phyloP scores from a whole-genome alignment of 1,140 invertebrate genomes.

The Meteorus sp. region DNA sequence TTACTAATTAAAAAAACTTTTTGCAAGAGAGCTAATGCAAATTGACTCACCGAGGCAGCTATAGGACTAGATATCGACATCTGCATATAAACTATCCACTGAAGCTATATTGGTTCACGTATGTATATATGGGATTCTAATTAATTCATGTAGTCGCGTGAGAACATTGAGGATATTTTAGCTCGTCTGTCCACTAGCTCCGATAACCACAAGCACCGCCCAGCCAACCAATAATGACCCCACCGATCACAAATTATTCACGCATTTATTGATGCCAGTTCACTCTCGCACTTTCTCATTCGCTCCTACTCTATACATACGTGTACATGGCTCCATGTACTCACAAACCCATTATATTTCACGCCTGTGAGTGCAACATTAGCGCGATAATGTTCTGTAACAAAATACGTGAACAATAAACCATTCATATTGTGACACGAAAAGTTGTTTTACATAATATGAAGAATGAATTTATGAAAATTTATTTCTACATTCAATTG shows the following conservation, averaged over 20 bases:
- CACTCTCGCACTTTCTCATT: not conserved
- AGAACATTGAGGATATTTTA: slow-evolving; percentile 9
- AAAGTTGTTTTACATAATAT: too few relatives aligned
- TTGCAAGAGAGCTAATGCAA: too few relatives aligned
- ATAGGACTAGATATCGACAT: too few relatives aligned
- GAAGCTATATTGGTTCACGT: too few relatives aligned
- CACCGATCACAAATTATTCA: slow-evolving; percentile 43
- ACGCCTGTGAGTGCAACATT: slow-evolving; percentile 7
- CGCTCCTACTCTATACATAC: not conserved
- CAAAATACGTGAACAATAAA: not conserved
- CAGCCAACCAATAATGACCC: slow-evolving; percentile 32
- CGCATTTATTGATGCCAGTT: slow-evolving; percentile 39
- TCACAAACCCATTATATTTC: slow-evolving; percentile 18
- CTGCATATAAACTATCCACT: too few relatives aligned
- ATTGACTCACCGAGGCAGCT: too few relatives aligned
- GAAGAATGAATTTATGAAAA: too few relatives aligned
- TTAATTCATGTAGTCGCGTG: slow-evolving; percentile 19
- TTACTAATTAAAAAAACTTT: too few relatives aligned
- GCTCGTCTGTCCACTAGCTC: slow-evolving; percentile 3
- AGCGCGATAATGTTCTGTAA: slow-evolving; percentile 6
- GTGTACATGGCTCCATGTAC: not conserved
- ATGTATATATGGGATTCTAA: too few relatives aligned
- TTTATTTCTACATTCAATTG: too few relatives aligned
- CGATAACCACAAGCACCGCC: slow-evolving; percentile 10
- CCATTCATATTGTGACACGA: not conserved